Evolutionary conservation across 2,113 vertebrate genomes (phyloP).

Genomic region (Ahaetulla prasina): DNA sequence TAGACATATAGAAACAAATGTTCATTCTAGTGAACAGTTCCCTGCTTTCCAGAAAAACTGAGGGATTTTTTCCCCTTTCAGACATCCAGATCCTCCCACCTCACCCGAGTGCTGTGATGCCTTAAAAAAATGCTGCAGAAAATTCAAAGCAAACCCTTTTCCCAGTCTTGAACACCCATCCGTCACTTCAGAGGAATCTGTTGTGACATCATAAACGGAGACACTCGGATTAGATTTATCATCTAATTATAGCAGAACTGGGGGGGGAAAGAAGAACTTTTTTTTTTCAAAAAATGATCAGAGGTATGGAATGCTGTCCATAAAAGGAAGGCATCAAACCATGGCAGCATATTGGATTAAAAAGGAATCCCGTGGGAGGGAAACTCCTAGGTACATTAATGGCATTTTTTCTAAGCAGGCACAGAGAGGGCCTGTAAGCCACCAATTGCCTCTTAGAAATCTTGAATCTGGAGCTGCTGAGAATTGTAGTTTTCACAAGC

Average conservation of each 20-base stretch:
- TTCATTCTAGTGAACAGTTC: neutral
- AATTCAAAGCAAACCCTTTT: neutral
- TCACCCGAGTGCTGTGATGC: neutral
- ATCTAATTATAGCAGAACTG: slow-evolving; percentile 28
- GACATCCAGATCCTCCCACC: rapidly evolving
- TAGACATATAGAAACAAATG: neutral
- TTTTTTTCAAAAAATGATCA: neutral
- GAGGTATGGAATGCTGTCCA: slow-evolving; percentile 24
- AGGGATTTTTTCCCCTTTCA: neutral
- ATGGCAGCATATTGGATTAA: neutral
- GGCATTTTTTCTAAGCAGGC: neutral
- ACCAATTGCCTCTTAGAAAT: neutral
- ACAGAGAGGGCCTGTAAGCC: neutral
- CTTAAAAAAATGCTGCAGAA: neutral
- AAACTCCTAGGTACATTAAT: neutral
- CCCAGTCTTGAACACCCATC: neutral
- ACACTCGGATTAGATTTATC: slow-evolving; percentile 13
- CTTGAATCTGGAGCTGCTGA: neutral
- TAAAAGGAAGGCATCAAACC: slow-evolving; percentile 21
- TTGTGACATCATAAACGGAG: slow-evolving; percentile 1
- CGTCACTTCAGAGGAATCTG: slow-evolving; percentile 8
- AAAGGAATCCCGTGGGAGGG: slow-evolving; percentile 6
- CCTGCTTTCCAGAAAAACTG: neutral
- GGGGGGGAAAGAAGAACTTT: neutral
- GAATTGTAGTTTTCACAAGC: neutral